Conservation (phyloP, 1,140 invertebrate species). For the Idris sp. region DNA sequence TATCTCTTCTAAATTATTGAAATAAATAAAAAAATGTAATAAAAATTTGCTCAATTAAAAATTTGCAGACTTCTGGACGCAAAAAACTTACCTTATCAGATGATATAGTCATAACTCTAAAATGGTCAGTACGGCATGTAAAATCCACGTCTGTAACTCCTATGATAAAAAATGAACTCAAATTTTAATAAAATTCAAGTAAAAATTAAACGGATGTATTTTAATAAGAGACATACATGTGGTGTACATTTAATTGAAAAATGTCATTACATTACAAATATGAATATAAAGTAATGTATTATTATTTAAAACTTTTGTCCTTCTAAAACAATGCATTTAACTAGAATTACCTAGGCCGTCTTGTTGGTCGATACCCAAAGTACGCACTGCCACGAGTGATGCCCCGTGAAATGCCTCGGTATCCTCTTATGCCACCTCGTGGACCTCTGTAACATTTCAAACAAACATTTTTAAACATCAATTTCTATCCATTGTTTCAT, state of each 20-base stretch:
- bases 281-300: slow-evolving; percentile 22
- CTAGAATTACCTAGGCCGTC: slow-evolving; percentile 83
- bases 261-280: slow-evolving; percentile 28
- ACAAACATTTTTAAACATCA: too few species aligned
- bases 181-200: slow-evolving; percentile 38
- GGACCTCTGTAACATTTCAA: slow-evolving; percentile 78
- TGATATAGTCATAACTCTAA: slow-evolving; percentile 62
- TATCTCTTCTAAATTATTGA: too few species aligned
- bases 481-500: too few species aligned
- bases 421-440: slow-evolving; percentile 81
- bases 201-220: slow-evolving; percentile 38
- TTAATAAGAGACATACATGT: slow-evolving; percentile 72
- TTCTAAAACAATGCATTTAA: slow-evolving; percentile 43
- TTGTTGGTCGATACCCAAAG: slow-evolving; percentile 83
- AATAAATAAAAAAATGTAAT: not conserved
- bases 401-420: slow-evolving; percentile 80
- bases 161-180: slow-evolving; percentile 59
- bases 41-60: slow-evolving; percentile 28
- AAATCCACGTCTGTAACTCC: slow-evolving; percentile 76
- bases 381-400: slow-evolving; percentile 82
- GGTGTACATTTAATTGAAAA: slow-evolving; percentile 23
- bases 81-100: slow-evolving; percentile 72
- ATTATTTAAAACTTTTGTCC: slow-evolving; percentile 32
- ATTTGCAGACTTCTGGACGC: slow-evolving; percentile 24
- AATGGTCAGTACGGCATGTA: slow-evolving; percentile 78